Conservation (phyloP, 2,113 vertebrate species). For the Chitala chitala region DNA sequence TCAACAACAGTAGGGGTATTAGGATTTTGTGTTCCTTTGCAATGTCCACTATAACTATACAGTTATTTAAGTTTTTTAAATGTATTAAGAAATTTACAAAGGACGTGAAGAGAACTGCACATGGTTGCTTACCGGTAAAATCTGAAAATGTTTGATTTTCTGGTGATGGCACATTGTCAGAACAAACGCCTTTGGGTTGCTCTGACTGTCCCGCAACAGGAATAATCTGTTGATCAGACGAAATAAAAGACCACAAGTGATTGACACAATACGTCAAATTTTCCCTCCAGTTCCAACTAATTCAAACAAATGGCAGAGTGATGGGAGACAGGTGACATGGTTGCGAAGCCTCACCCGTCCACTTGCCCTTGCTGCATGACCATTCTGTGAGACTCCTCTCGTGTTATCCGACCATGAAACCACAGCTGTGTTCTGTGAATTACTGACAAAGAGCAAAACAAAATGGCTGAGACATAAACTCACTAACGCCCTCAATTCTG, state of each 20-base stretch:
- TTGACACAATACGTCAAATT: too few species aligned
- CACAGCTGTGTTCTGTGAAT: conserved; percentile 94
- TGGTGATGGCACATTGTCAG: conserved; percentile 97
- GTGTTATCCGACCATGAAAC: conserved; percentile 91
- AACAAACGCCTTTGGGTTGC: conserved; percentile 97
- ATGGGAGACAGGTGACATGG: neutral
- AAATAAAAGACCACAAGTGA: conserved; percentile 5
- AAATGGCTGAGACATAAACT: neutral
- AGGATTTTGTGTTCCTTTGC: too few species aligned
- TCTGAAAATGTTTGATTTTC: conserved; percentile 99
- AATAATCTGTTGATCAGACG: conserved; percentile 70
- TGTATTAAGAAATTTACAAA: neutral
- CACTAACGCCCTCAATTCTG: conserved; percentile 3
- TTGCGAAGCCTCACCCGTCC: conserved; percentile 76
- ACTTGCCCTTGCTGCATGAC: conserved; percentile 93
- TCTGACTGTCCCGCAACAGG: conserved; percentile 94
- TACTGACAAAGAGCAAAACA: conserved; percentile 56
- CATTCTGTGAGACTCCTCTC: conserved; percentile 91
- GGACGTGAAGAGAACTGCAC: neutral
- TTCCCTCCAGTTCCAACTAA: neutral
- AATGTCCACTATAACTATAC: too few species aligned
- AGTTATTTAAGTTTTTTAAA: neutral
- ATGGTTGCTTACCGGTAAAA: conserved; percentile 79
- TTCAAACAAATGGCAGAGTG: neutral
- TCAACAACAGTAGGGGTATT: neutral